phyloP scores from a whole-genome alignment of 2,797 vertebrate genomes.

The Meda fulgida region DNA sequence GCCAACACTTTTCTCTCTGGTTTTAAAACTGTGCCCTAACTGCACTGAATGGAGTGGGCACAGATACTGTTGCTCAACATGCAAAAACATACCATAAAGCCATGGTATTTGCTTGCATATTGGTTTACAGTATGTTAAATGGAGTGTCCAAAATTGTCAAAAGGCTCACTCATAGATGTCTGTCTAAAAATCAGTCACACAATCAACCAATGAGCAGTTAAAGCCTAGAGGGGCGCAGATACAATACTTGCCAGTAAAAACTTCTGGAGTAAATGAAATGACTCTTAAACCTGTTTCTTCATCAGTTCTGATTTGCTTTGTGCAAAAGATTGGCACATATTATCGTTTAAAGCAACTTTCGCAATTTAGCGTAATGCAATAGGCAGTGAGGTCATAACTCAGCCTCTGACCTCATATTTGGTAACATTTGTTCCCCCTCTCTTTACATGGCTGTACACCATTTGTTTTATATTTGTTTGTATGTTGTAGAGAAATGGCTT shows the following conservation, averaged over 20 bases:
- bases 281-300: slow-evolving; percentile 19
- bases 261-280: slow-evolving; percentile 29
- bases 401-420: slow-evolving; percentile 59
- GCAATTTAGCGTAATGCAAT: slow-evolving; percentile 62
- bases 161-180: slow-evolving; percentile 49
- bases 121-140: slow-evolving; percentile 67
- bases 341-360: slow-evolving; percentile 21
- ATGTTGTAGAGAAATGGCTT: slow-evolving; percentile 28
- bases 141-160: slow-evolving; percentile 61
- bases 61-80: slow-evolving; percentile 59
- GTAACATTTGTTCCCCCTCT: slow-evolving; percentile 33
- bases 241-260: slow-evolving; percentile 13
- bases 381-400: slow-evolving; percentile 49
- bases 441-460: slow-evolving; percentile 25
- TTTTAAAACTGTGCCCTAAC: slow-evolving; percentile 54
- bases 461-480: slow-evolving; percentile 61
- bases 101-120: slow-evolving; percentile 63
- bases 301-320: slow-evolving; percentile 7
- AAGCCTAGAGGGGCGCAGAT: neutral
- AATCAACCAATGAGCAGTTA: slow-evolving; percentile 18
- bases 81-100: slow-evolving; percentile 56
- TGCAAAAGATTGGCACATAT: slow-evolving; percentile 20
- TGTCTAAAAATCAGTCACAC: slow-evolving; percentile 53
- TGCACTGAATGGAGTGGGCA: slow-evolving; percentile 49
- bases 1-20: slow-evolving; percentile 37